phyloP scores from a whole-genome alignment of 2,797 vertebrate species.

The Enteromius paludinosus region DNA sequence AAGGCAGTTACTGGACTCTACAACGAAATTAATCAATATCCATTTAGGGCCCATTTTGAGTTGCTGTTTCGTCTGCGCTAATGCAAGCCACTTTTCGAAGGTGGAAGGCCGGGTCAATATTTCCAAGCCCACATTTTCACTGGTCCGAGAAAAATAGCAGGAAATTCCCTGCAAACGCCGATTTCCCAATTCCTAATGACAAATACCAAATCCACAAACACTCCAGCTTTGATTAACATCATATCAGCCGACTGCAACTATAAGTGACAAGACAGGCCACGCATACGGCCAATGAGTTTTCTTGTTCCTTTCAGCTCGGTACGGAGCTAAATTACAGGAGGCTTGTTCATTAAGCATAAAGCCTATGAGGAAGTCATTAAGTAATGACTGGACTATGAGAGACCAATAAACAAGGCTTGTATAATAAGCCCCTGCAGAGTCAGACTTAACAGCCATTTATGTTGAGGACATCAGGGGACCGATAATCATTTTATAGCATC shows the following conservation, averaged over 20 bases:
- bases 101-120: conserved; percentile 29
- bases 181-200: conserved; percentile 6
- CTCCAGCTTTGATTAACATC: conserved; percentile 11
- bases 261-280: background rate
- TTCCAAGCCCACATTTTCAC: conserved; percentile 19
- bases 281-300: background rate
- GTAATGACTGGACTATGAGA: conserved; percentile 23
- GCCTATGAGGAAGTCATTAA: conserved; percentile 36
- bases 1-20: conserved; percentile 25
- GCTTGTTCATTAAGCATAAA: conserved; percentile 45
- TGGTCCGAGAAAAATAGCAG: conserved; percentile 22
- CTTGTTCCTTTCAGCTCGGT: background rate
- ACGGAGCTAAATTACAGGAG: background rate
- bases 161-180: conserved; percentile 1
- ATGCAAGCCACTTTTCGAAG: conserved; percentile 6
- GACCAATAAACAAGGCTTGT: conserved; percentile 53
- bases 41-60: conserved; percentile 40
- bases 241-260: conserved; percentile 7
- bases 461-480: conserved; percentile 40
- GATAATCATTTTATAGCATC: conserved; percentile 48
- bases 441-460: conserved; percentile 36
- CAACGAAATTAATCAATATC: conserved; percentile 54
- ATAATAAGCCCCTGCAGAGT: conserved; percentile 36
- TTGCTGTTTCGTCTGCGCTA: conserved; percentile 28
- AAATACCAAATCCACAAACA: conserved; percentile 2